Base-by-base conservation (phyloP, 2,113 vertebrate species). In the Lepus timidus region DNA sequence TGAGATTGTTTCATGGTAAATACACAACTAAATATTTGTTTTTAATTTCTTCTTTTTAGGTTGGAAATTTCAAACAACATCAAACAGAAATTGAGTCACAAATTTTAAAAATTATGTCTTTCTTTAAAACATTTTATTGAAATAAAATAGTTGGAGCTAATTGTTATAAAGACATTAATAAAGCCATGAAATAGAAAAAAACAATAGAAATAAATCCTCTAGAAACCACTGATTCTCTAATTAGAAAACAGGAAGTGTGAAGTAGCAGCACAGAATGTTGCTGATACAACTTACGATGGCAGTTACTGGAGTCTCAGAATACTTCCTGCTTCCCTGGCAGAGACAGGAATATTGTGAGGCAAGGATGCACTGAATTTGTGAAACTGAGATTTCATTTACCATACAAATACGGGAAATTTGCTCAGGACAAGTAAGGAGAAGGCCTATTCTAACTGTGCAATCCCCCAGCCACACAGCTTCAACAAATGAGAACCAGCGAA, bases 321-420 rank as follows among this genome's bases (percentile, higher is more conserved):
- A 9, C 29, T 86, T 88, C 84, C 33, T 19, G 36, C 84, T 83
- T 95, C 71, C 29, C 91, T 68, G 76, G 31, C 31, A 90, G 68
- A 76, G 62, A 73, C 20, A 39, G 19, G 33, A 65, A 14, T 75
- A 55, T 44, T 84, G 33, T 61, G 36, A 89, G 61, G 31, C 61
- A 90, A 80, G 17, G 16, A 6, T 71, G 2, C 29, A 25, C 16
- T 61, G 55, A 92, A 92, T 68, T 67, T 74, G 58, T 16, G 27
- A 87, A 86, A 87, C 55, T 19, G 31, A 67, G 29, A 20, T n/a
- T 87, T 92, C 92, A 44, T 44, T 44, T 44, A 44, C 81, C 61
- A 62, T 62, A 67, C 33, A 33, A 52, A 52, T 67, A 8, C 36
- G 52, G 86, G 36, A 31, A 71, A 81, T 85, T 74, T 29, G 67